Percentiles rank a stretch among this genome's conserved stretches.
Conservation (phyloP, 2,888 invertebrate species). For the Drosophila pseudotakahashii region DNA sequence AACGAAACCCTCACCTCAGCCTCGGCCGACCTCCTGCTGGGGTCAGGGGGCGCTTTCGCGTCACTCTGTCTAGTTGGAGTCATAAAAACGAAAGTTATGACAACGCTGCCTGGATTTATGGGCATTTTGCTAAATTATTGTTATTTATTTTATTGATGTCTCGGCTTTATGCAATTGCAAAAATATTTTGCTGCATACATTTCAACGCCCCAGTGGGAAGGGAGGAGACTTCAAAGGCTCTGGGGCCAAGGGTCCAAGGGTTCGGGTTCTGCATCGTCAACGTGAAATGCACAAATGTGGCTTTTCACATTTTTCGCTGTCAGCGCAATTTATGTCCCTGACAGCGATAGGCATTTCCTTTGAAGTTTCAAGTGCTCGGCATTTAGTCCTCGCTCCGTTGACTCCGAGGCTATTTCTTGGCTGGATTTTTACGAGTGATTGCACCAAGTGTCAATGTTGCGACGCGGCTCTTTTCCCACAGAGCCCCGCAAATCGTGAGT, state of each 20-base stretch:
- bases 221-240: constrained; percentile 20
- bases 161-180: constrained; percentile 66
- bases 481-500: constrained; percentile 62
- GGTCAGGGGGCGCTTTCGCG: constrained; percentile 36
- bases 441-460: constrained; percentile 49
- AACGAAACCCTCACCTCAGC: constrained; percentile 21
- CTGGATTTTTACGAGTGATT: constrained; percentile 68
- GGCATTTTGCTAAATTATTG: constrained; percentile 81
- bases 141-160: constrained; percentile 80
- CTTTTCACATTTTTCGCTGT: constrained; percentile 73
- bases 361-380: constrained; percentile 75
- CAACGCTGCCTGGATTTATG: constrained; percentile 81
- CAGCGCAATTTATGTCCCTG: constrained; percentile 82
- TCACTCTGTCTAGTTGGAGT: constrained; percentile 77
- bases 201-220: constrained; percentile 45
- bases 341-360: constrained; percentile 83
- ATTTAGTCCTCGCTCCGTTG: constrained; percentile 23
- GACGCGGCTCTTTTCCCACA: constrained; percentile 3
- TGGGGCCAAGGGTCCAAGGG: background rate
- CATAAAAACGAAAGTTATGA: constrained; percentile 83
- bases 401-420: constrained; percentile 30
- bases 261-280: constrained; percentile 28
- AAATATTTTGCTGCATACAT: constrained; percentile 76
- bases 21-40: background rate
- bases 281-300: constrained; percentile 58